Conservation (phyloP, 1,140 invertebrate species). For the Lordiphosa collinella region DNA sequence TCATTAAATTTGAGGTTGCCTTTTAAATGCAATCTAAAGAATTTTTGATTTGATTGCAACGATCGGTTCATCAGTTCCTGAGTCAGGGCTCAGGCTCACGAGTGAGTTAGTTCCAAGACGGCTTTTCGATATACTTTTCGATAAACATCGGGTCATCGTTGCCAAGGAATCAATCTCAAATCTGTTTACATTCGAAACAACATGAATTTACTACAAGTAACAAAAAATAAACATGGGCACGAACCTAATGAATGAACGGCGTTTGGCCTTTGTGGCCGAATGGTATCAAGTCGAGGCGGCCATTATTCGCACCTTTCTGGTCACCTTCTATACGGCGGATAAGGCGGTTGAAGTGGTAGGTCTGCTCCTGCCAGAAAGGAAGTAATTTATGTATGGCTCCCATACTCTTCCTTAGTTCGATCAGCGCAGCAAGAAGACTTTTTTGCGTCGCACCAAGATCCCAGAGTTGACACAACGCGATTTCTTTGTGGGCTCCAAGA, state of each 20-base stretch:
- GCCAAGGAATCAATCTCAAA: too few species aligned
- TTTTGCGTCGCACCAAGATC: conserved; percentile 87
- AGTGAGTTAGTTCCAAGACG: too few species aligned
- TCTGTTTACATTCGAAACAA: conserved; percentile 3
- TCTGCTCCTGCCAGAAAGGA: too few species aligned
- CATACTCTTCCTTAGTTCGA: conserved; percentile 84
- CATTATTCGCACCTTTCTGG: conserved; percentile 85
- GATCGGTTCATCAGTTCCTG: too few species aligned
- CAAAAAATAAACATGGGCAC: background rate
- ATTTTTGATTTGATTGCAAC: too few species aligned
- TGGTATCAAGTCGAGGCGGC: conserved; percentile 90
- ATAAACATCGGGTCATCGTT: too few species aligned
- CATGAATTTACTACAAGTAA: background rate
- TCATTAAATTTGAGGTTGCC: too few species aligned
- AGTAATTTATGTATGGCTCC: too few species aligned
- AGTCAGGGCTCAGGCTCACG: too few species aligned
- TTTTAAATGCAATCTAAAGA: too few species aligned
- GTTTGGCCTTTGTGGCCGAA: conserved; percentile 85
- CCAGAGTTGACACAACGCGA: conserved; percentile 84
- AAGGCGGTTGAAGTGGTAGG: conserved; percentile 88
- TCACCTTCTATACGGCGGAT: conserved; percentile 88
- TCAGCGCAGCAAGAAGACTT: conserved; percentile 86
- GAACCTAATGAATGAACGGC: conserved; percentile 3
- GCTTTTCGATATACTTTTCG: too few species aligned
- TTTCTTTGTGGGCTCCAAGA: conserved; percentile 88